Evolutionary conservation across 1,140 invertebrate genomes (phyloP).

Genomic region (Aphelinus certus): DNA sequence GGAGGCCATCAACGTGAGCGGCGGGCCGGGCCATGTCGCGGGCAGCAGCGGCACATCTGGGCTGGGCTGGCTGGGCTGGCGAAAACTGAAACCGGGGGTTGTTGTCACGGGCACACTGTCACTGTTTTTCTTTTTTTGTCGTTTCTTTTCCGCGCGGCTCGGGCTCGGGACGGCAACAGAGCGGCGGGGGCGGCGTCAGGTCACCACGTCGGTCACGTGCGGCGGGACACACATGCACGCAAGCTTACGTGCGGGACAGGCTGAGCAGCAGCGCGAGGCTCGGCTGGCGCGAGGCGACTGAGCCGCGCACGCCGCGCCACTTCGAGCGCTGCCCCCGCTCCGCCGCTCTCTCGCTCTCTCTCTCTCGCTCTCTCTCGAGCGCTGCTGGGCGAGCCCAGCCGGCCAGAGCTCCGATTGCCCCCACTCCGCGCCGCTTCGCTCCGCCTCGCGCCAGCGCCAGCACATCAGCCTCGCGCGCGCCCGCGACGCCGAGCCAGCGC

Average conservation of each 20-base stretch:
- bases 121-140: too few species aligned
- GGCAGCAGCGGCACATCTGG: too few species aligned
- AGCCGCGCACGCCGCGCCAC: constrained; percentile 34
- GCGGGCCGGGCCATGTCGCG: too few species aligned
- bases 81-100: too few species aligned
- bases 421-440: constrained; percentile 11
- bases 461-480: too few species aligned
- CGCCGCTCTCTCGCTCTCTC: constrained; percentile 37
- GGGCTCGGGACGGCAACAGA: too few species aligned
- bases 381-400: constrained; percentile 17
- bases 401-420: constrained; percentile 22
- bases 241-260: neutral
- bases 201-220: neutral
- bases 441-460: too few species aligned
- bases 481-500: constrained; percentile 33
- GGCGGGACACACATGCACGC: neutral
- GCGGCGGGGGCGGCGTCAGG: neutral
- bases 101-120: too few species aligned
- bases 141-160: too few species aligned
- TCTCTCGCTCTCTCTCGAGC: constrained; percentile 16
- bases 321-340: constrained; percentile 42
- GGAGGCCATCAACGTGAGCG: too few species aligned
- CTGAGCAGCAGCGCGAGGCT: constrained; percentile 51
- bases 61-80: too few species aligned
- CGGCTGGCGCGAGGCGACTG: constrained; percentile 63